Conservation (phyloP, 2,797 vertebrate species). For the Graptemys geographica region DNA sequence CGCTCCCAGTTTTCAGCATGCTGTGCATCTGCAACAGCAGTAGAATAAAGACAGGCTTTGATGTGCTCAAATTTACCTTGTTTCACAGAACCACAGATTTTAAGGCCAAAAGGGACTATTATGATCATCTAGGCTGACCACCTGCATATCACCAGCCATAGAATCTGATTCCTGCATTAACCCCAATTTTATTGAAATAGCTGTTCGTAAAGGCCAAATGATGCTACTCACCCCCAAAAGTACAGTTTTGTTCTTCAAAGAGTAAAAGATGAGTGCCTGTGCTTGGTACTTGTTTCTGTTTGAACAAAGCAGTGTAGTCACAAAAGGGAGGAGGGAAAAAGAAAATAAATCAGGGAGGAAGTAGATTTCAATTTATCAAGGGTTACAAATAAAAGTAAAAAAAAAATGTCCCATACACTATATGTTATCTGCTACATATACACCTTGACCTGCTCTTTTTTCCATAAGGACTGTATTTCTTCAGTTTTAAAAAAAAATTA, state of each 20-base stretch:
- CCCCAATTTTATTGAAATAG: not conserved
- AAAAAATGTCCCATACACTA: too few species aligned
- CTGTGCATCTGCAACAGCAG: not conserved
- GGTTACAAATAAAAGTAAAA: not conserved
- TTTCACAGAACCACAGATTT: not conserved
- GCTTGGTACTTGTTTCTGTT: not conserved
- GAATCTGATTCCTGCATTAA: conserved; percentile 1
- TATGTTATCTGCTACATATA: not conserved
- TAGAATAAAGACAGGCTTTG: not conserved
- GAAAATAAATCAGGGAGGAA: not conserved
- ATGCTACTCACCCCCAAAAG: not conserved
- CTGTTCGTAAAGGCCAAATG: not conserved
- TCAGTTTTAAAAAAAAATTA: not conserved
- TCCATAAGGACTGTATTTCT: not conserved
- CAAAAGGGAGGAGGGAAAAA: not conserved
- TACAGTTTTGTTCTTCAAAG: not conserved
- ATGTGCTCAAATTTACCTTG: not conserved
- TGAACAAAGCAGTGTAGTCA: not conserved
- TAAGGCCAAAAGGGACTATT: not conserved
- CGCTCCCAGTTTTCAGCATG: not conserved
- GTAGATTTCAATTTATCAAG: not conserved
- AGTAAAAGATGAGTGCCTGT: not conserved
- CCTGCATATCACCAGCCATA: not conserved
- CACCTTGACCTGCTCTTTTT: too few species aligned
- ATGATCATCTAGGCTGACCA: not conserved